Conservation (phyloP, 2,888 invertebrate genomes). For the Clepsis dumicolana region DNA sequence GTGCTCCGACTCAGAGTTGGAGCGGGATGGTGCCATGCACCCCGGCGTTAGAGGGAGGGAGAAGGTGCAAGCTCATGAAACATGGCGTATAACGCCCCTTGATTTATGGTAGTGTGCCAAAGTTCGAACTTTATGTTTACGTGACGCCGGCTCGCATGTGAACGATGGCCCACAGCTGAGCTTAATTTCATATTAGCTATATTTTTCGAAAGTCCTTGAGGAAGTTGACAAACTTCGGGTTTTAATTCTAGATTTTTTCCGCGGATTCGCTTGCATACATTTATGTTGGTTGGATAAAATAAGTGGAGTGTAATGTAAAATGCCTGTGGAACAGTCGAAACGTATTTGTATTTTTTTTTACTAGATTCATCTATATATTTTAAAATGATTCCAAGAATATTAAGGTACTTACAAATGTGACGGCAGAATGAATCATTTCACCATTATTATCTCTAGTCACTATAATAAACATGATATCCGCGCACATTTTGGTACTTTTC, state of each 20-base stretch:
- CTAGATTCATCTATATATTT: background rate
- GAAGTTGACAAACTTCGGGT: background rate
- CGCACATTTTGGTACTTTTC: conserved; percentile 37
- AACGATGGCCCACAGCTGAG: conserved; percentile 40
- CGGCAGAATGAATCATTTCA: background rate
- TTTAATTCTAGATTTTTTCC: background rate
- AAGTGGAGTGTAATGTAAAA: background rate
- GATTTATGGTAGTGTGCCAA: conserved; percentile 85
- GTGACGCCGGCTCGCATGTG: conserved; percentile 61
- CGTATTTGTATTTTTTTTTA: background rate
- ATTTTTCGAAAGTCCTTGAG: conserved; percentile 5
- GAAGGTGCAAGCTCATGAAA: conserved; percentile 79
- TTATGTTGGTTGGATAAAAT: background rate
- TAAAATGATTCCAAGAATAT: background rate
- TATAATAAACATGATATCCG: background rate
- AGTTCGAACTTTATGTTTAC: conserved; percentile 83
- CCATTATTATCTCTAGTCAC: background rate
- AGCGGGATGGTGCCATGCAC: conserved; percentile 67
- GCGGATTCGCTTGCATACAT: background rate
- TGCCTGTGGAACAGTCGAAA: too few relatives aligned
- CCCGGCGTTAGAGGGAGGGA: conserved; percentile 69
- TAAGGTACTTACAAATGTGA: background rate
- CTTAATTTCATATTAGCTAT: conserved; percentile 18
- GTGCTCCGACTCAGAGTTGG: conserved; percentile 73
- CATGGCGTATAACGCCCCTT: conserved; percentile 87